Evolutionary conservation across 2,888 invertebrate genomes (phyloP), one percentile per base, ranked within the genome.

Genomic region (Nomada fucata): DNA sequence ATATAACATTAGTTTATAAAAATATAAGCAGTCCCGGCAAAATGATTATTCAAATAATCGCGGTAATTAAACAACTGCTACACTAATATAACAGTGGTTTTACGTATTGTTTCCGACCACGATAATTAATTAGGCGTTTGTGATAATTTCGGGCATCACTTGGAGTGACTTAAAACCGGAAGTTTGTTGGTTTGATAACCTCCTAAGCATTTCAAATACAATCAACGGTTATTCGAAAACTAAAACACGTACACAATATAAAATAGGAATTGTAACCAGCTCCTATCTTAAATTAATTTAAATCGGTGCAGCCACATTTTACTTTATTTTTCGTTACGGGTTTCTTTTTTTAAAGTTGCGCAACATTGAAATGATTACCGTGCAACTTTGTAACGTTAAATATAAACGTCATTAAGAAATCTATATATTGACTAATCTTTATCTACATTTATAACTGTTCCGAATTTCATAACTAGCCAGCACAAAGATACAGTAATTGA

Each of bases 91-190:
- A 42, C 50, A 57, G n/a, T 13, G 23, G 23, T n/a, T 44, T 7
- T 9, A 18, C 3, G n/a, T 23, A 9, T 10, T 11, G 23, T 42
- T 75, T 64, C 73, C 61, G 36, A 73, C 47, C 42, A 70, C 20
- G 78, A 82, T 83, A 78, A 80, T 73, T 70, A 81, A 82, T 74
- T 81, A 68, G 26, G 53, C 52, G 50, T 47, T 53, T 3, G 71
- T 11, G 73, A 84, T 71, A 84, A 61, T 55, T 4, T 42, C 63
- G 26, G 44, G 53, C n/a, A 23, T 7, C 10, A 4, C 4, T 44
- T 50, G 18, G 53, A 20, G 18, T n/a, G 10, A 5, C 42, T 52
- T 77, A 47, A 63, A 60, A 53, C 29, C 57, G 29, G 72, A 47
- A 55, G 13, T 13, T 23, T 15, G 29, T 26, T 18, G 13, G 18